These are phyloP conservation scores for Sylvia atricapilla DNA, from an alignment of 2,113 vertebrate genomes.

Conservation along the genomic window DNA sequence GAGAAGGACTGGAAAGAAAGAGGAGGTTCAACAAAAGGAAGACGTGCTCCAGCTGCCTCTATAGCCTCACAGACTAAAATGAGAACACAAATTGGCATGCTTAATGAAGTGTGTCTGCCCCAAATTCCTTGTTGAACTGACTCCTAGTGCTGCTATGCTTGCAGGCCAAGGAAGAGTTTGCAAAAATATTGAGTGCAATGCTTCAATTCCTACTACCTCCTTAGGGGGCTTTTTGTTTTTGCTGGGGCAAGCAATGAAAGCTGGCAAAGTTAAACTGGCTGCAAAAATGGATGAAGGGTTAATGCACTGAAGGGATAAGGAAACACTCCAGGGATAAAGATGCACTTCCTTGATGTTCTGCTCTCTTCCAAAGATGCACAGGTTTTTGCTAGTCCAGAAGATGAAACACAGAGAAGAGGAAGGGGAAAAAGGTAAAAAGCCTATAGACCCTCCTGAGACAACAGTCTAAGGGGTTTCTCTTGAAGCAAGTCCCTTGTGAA, in stretches of 20 bases:
- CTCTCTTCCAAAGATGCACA: background rate
- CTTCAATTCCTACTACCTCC: background rate
- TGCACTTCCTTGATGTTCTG: background rate
- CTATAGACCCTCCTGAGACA: background rate
- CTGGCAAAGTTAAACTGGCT: background rate
- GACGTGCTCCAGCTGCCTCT: background rate
- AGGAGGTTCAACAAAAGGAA: background rate
- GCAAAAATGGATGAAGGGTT: background rate
- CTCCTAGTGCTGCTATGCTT: background rate
- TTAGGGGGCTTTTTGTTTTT: background rate
- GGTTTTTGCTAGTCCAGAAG: background rate
- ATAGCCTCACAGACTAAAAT: background rate
- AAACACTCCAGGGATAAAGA: background rate
- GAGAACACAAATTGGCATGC: background rate
- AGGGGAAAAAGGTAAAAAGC: background rate
- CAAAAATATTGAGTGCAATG: background rate
- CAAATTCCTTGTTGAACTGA: background rate
- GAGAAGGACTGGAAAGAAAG: background rate
- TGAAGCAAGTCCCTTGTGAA: background rate
- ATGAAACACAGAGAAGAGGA: background rate
- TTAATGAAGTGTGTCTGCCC: background rate
- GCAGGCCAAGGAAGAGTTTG: background rate
- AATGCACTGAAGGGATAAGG: background rate
- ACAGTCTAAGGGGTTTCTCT: background rate
- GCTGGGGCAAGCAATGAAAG: background rate